A percentile compares a stretch with the other conserved stretches of the same genome.
Evolutionary conservation across 2,113 vertebrate genomes (phyloP).

Genomic region (Herpailurus yagouaroundi): DNA sequence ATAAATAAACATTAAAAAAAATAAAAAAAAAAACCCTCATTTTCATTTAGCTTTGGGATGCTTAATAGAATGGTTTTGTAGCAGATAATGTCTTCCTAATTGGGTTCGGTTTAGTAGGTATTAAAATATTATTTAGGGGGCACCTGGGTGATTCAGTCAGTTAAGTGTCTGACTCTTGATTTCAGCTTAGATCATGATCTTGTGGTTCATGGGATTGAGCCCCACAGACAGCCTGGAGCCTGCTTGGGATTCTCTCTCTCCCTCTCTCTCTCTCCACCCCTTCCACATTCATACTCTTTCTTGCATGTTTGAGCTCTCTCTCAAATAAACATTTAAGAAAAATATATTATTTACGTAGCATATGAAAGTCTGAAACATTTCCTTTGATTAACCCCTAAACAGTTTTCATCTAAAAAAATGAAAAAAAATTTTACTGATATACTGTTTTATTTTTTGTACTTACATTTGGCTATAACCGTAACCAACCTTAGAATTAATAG

Average conservation of each 20-base stretch:
- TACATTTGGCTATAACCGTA: not conserved
- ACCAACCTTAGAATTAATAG: not conserved
- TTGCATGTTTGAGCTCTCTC: too few relatives aligned
- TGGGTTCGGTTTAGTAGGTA: not conserved
- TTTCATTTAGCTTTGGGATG: not conserved
- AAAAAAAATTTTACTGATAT: not conserved
- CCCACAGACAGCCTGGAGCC: too few relatives aligned
- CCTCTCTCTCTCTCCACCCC: too few relatives aligned
- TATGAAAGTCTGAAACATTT: constrained; percentile 5
- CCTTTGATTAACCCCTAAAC: not conserved
- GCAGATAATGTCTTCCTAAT: not conserved
- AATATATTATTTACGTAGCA: not conserved
- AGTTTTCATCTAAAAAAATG: not conserved
- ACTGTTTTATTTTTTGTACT: not conserved
- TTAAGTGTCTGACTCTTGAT: too few relatives aligned
- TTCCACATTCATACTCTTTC: too few relatives aligned
- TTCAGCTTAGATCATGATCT: too few relatives aligned
- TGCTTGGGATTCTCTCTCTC: too few relatives aligned
- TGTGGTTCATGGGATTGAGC: too few relatives aligned
- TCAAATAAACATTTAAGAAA: too few relatives aligned
- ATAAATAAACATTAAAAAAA: too few relatives aligned
- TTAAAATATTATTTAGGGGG: not conserved
- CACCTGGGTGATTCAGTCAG: too few relatives aligned
- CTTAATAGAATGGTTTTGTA: not conserved
- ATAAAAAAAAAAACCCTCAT: not conserved